A percentile compares a stretch with the other conserved stretches of the same genome.
Evolutionary conservation across 1,140 invertebrate species (phyloP).

Genomic region (Macrocentrus cingulum): DNA sequence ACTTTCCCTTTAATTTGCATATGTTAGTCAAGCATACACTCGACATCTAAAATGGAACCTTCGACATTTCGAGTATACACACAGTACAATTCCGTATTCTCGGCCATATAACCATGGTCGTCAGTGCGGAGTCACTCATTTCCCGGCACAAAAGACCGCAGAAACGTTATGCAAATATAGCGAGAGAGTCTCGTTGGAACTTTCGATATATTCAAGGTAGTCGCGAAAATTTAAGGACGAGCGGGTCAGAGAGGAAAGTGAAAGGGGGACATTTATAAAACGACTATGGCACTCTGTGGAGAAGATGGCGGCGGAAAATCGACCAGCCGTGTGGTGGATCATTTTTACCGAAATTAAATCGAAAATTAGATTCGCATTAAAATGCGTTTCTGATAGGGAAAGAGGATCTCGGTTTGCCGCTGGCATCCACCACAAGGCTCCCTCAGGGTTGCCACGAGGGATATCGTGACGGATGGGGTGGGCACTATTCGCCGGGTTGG

Average conservation of each 20-base stretch:
- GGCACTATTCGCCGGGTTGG: slow-evolving; percentile 12
- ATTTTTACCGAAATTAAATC: slow-evolving; percentile 57
- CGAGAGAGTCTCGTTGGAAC: slow-evolving; percentile 43
- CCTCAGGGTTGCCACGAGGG: slow-evolving; percentile 23
- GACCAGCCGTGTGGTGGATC: slow-evolving; percentile 34
- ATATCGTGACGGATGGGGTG: slow-evolving; percentile 15
- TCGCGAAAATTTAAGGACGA: slow-evolving; percentile 24
- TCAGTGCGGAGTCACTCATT: slow-evolving; percentile 40
- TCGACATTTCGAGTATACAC: slow-evolving; percentile 24
- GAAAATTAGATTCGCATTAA: slow-evolving; percentile 55
- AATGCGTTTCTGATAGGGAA: slow-evolving; percentile 46
- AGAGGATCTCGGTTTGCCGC: slow-evolving; percentile 34
- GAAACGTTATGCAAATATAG: slow-evolving; percentile 49
- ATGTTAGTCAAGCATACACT: too few species aligned
- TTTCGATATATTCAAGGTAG: slow-evolving; percentile 36
- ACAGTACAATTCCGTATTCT: slow-evolving; percentile 27
- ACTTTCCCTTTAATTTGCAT: too few species aligned
- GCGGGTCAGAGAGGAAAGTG: neutral
- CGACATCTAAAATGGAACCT: neutral
- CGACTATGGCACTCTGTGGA: slow-evolving; percentile 9
- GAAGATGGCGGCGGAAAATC: slow-evolving; percentile 23
- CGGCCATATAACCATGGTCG: neutral
- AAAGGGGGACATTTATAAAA: neutral
- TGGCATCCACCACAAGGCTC: slow-evolving; percentile 33
- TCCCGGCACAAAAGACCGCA: slow-evolving; percentile 44